Conservation (phyloP, 1,140 invertebrate genomes). For the Cephus cinctus region DNA sequence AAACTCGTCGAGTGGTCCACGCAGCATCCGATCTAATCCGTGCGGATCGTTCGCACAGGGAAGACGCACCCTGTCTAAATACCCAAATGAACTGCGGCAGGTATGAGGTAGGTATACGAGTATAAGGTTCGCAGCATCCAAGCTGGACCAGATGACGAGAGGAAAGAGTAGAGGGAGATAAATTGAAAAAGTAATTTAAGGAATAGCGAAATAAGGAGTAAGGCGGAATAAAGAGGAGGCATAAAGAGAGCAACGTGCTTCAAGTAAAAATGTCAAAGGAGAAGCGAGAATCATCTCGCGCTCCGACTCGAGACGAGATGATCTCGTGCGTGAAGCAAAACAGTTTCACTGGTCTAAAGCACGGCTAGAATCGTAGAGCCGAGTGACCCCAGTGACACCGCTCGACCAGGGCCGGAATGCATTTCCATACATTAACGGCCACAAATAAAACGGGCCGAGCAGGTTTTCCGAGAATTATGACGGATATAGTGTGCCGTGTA, state of each 20-base stretch:
- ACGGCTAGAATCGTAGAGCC: neutral
- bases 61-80: conserved; percentile 20
- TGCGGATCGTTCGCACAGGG: conserved; percentile 3
- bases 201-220: neutral
- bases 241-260: conserved; percentile 7
- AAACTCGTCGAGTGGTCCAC: neutral
- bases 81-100: conserved; percentile 14
- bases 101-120: no score
- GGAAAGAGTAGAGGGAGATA: conserved; percentile 8
- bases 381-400: conserved; percentile 32
- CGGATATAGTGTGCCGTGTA: no score
- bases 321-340: conserved; percentile 29
- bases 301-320: conserved; percentile 26
- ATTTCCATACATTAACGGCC: conserved; percentile 39
- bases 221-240: neutral
- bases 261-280: conserved; percentile 34
- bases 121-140: no score
- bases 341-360: conserved; percentile 36
- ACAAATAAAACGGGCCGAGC: conserved; percentile 10
- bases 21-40: neutral
- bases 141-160: conserved; percentile 4
- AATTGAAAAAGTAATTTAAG: no score
- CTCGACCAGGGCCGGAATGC: conserved; percentile 26
- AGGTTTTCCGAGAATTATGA: conserved; percentile 32
- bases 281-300: conserved; percentile 22